A percentile compares a stretch with the other conserved stretches of the same genome.
Evolutionary conservation across 2,113 vertebrate genomes (phyloP).

Genomic region (Channa maculata): DNA sequence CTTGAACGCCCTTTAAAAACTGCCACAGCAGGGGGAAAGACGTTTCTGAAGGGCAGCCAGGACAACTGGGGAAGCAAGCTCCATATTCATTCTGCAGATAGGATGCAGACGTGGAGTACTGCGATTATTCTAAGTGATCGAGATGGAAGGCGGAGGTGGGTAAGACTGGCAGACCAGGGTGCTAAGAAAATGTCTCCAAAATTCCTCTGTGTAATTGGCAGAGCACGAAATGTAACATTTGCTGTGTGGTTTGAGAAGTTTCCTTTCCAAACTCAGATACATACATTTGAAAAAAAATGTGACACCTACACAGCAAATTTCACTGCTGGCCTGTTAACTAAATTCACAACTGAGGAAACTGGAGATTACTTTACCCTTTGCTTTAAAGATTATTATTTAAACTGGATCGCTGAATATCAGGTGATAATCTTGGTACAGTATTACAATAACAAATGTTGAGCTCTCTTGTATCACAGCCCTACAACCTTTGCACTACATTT

Average conservation of each 20-base stretch:
- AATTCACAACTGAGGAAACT: slow-evolving; percentile 26
- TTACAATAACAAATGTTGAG: not conserved
- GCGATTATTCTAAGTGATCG: slow-evolving; percentile 74
- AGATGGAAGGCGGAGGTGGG: slow-evolving; percentile 65
- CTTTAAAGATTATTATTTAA: slow-evolving; percentile 19
- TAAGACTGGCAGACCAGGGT: slow-evolving; percentile 63
- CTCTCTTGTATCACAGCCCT: not conserved
- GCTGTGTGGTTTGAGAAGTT: slow-evolving; percentile 68
- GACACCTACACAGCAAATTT: slow-evolving; percentile 61
- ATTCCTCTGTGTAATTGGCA: slow-evolving; percentile 66
- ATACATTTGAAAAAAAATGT: slow-evolving; percentile 46
- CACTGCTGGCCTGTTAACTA: slow-evolving; percentile 25
- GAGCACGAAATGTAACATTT: slow-evolving; percentile 57
- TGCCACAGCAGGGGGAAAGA: slow-evolving; percentile 41
- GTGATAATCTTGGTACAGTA: not conserved
- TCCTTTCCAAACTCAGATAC: slow-evolving; percentile 58
- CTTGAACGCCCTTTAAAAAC: slow-evolving; percentile 67
- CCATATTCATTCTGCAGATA: slow-evolving; percentile 69
- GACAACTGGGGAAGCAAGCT: slow-evolving; percentile 44
- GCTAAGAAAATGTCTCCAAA: slow-evolving; percentile 69
- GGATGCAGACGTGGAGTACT: slow-evolving; percentile 43
- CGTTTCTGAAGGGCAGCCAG: slow-evolving; percentile 60
- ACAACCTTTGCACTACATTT: not conserved
- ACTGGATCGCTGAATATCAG: not conserved
- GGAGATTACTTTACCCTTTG: not conserved